phyloP scores from a whole-genome alignment of 2,797 vertebrate genomes.

The Caiman crocodilus region DNA sequence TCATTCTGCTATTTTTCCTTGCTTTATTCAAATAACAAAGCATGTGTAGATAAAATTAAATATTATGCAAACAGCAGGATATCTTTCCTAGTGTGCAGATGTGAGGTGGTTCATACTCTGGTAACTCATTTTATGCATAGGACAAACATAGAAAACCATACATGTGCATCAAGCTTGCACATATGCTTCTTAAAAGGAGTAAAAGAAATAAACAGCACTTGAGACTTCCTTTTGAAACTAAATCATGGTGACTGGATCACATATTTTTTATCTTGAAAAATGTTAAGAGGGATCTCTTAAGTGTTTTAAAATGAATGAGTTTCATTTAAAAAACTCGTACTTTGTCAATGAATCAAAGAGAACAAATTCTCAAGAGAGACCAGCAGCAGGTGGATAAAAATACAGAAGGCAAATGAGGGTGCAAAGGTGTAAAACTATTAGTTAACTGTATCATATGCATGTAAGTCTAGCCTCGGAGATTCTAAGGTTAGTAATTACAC shows the following conservation, averaged over 20 bases:
- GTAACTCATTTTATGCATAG: conserved; percentile 22
- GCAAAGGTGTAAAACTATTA: neutral
- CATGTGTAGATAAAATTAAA: neutral
- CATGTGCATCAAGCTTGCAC: neutral
- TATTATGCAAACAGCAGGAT: neutral
- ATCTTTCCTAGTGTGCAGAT: neutral
- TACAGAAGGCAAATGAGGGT: neutral
- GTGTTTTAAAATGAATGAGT: neutral
- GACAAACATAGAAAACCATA: conserved; percentile 8
- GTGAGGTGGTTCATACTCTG: conserved; percentile 14
- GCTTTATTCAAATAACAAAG: neutral
- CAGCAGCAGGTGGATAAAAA: neutral
- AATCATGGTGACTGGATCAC: neutral
- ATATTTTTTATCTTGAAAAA: neutral
- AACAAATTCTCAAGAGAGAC: neutral
- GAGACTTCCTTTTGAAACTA: neutral
- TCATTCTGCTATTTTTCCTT: neutral
- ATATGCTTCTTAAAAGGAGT: neutral
- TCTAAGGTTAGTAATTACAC: too few relatives aligned
- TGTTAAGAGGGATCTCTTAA: neutral
- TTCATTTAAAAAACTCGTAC: neutral
- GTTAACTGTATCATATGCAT: accelerated
- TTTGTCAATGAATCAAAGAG: neutral
- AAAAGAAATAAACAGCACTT: neutral
- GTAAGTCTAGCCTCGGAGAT: neutral